These are phyloP conservation scores for Drosophila pruinosa DNA, from an alignment of 1,140 invertebrate species.

Conservation along the genomic window DNA sequence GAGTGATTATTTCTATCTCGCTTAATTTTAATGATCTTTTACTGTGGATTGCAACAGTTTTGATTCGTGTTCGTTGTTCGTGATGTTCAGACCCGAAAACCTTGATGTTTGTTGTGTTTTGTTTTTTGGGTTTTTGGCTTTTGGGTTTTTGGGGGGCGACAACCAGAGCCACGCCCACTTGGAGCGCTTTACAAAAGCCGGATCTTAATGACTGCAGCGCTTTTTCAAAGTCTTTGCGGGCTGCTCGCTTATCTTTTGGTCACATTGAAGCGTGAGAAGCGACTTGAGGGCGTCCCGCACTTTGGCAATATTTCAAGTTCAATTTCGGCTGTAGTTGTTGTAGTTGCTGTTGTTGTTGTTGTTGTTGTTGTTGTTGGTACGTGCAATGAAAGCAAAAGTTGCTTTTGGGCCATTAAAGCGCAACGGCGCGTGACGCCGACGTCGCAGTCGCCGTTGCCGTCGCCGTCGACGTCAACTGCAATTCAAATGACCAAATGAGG, in stretches of 20 bases:
- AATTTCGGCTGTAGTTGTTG: slow-evolving; percentile 49
- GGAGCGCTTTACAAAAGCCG: slow-evolving; percentile 17
- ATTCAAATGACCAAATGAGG: slow-evolving; percentile 67
- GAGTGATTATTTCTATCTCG: background rate
- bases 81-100: background rate
- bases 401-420: slow-evolving; percentile 69
- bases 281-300: slow-evolving; percentile 14
- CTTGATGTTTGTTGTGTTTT: slow-evolving; percentile 1
- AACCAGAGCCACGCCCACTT: slow-evolving; percentile 22
- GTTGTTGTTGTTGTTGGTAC: slow-evolving; percentile 38
- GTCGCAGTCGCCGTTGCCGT: background rate
- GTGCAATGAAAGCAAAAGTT: slow-evolving; percentile 77
- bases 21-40: background rate
- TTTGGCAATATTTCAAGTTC: slow-evolving; percentile 39
- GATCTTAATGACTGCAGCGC: slow-evolving; percentile 19
- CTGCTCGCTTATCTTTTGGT: slow-evolving; percentile 8
- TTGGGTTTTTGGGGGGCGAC: background rate
- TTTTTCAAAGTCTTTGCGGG: background rate
- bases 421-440: slow-evolving; percentile 59
- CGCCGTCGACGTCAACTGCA: slow-evolving; percentile 47
- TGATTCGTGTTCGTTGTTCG: background rate
- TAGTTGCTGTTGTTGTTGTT: background rate
- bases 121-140: background rate
- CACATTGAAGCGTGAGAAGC: slow-evolving; percentile 61
- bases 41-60: background rate